Evolutionary conservation across 2,888 invertebrate genomes (phyloP).

Genomic region (Cartodere bifasciata): DNA sequence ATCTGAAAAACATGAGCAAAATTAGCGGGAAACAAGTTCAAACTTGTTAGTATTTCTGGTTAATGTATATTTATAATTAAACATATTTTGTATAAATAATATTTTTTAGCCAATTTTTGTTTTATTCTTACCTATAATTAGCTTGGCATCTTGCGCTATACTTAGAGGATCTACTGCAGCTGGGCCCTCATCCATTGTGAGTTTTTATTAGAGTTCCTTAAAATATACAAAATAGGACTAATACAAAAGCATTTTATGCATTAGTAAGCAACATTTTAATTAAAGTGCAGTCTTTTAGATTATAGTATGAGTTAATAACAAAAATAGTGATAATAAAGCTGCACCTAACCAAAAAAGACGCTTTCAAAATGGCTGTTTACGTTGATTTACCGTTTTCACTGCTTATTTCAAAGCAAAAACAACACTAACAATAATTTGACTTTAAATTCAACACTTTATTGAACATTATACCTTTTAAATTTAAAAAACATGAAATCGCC

Average conservation of each 20-base stretch:
- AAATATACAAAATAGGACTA: conserved; percentile 2
- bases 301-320: conserved; percentile 1
- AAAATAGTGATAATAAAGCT: too few relatives aligned
- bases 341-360: conserved; percentile 8
- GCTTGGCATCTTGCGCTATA: conserved; percentile 47
- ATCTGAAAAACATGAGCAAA: conserved; percentile 36
- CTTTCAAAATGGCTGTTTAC: conserved; percentile 11
- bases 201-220: conserved; percentile 4
- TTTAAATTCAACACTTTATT: too few relatives aligned
- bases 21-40: neutral
- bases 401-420: too few relatives aligned
- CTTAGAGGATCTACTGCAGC: conserved; percentile 47
- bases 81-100: neutral
- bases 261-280: neutral
- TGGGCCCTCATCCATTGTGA: conserved; percentile 14
- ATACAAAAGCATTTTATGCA: neutral
- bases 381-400: too few relatives aligned
- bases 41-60: neutral
- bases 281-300: neutral
- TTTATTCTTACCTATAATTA: conserved; percentile 42
- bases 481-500: too few relatives aligned
- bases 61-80: neutral
- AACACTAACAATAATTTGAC: too few relatives aligned
- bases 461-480: too few relatives aligned
- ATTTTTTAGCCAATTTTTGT: neutral